A percentile compares a stretch with the other conserved stretches of the same genome.
Conservation (phyloP, 92 coral and sea anemone species). For the Porites evermanni region DNA sequence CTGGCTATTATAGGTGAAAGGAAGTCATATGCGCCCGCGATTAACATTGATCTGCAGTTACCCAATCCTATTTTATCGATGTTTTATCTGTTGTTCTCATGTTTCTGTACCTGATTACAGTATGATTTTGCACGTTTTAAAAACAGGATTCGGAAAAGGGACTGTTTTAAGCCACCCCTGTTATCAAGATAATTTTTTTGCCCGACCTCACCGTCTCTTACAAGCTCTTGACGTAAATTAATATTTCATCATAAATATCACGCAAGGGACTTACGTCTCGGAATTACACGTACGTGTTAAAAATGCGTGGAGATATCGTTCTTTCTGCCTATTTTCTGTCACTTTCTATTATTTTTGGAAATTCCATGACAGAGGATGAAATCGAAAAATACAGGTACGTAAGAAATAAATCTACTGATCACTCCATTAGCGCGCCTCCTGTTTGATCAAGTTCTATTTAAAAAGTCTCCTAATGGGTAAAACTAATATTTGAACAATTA, state of each 20-base stretch:
- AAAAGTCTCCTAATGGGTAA: too few relatives aligned
- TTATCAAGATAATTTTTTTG: background rate
- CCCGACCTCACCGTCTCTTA: background rate
- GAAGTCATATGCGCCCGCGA: background rate
- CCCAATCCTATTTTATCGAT: background rate
- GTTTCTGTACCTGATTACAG: background rate
- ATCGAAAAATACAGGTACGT: constrained; percentile 62
- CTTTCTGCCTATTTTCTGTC: constrained; percentile 45
- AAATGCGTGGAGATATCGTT: constrained; percentile 22
- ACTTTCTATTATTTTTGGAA: constrained; percentile 43
- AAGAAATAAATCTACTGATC: background rate
- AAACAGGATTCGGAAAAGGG: background rate
- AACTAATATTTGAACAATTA: too few relatives aligned
- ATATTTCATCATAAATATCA: constrained; percentile 6
- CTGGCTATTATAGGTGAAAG: background rate
- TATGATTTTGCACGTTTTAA: constrained; percentile 23
- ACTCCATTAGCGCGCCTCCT: too few relatives aligned
- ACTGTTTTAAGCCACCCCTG: background rate
- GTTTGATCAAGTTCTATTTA: too few relatives aligned
- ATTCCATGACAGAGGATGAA: constrained; percentile 78
- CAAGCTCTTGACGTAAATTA: background rate
- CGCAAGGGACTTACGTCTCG: background rate
- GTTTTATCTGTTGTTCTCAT: background rate
- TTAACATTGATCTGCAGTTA: too few relatives aligned
- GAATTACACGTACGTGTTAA: background rate